These are phyloP conservation scores for Amblyraja radiata DNA, from an alignment of 2,797 vertebrate genomes.

Conservation along the genomic window DNA sequence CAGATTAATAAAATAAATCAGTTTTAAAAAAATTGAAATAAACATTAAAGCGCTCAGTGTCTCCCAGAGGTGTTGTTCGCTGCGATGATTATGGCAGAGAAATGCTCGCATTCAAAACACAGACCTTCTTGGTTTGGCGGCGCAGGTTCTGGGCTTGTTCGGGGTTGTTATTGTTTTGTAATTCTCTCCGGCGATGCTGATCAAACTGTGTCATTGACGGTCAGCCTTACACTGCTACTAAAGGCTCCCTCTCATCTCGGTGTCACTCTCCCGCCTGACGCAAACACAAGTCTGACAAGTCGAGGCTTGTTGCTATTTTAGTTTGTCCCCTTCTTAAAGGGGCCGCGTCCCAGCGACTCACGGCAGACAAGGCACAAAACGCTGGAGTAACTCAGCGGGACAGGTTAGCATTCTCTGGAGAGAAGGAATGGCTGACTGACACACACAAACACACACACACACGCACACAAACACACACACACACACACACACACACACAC, in stretches of 20 bases:
- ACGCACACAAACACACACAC: no score
- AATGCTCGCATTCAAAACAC: background rate
- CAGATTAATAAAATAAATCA: no score
- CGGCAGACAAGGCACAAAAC: no score
- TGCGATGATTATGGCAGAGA: no score
- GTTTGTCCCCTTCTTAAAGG: conserved; percentile 20
- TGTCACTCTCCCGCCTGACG: conserved; percentile 9
- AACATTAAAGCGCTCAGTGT: no score
- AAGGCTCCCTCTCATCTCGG: background rate
- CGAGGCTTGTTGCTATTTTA: background rate
- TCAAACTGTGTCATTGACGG: background rate
- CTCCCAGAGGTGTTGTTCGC: no score
- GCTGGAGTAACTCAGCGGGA: no score
- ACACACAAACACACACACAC: no score
- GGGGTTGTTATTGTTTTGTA: background rate
- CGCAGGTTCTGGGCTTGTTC: background rate
- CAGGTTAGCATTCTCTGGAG: no score
- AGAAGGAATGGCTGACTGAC: no score
- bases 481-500: no score
- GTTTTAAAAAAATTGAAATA: no score
- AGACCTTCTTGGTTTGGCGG: background rate
- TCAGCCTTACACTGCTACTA: background rate
- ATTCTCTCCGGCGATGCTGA: background rate
- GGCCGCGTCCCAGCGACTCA: background rate
- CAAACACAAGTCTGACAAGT: background rate